These are phyloP conservation scores for Upupa epops DNA, from an alignment of 2,113 vertebrate genomes.

Conservation along the genomic window DNA sequence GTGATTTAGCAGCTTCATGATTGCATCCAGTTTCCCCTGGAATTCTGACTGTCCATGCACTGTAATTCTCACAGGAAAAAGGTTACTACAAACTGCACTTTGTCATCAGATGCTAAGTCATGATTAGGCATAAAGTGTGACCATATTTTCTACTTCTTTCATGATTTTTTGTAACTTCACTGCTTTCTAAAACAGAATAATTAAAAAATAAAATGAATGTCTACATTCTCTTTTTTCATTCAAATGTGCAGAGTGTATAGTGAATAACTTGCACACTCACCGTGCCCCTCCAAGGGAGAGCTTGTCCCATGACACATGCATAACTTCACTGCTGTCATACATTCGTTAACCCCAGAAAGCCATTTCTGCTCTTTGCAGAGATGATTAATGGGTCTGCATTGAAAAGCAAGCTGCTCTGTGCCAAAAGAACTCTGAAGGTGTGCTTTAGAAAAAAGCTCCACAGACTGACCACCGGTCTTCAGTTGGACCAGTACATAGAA, in stretches of 20 bases:
- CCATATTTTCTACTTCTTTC: not conserved
- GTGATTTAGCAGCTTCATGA: not conserved
- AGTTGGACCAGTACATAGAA: not conserved
- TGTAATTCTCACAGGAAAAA: not conserved
- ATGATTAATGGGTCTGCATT: not conserved
- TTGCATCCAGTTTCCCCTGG: not conserved
- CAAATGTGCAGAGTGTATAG: not conserved
- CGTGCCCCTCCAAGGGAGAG: not conserved
- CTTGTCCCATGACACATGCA: not conserved
- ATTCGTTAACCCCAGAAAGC: rapidly evolving
- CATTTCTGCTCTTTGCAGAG: not conserved
- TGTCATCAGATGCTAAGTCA: not conserved
- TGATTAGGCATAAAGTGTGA: not conserved
- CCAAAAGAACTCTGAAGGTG: not conserved
- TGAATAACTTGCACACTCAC: not conserved
- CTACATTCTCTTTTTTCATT: not conserved
- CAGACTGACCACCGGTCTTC: not conserved
- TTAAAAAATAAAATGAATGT: too few relatives aligned
- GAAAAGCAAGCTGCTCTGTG: not conserved
- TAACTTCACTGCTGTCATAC: not conserved
- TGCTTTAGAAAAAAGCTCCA: not conserved
- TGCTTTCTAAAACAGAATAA: not conserved
- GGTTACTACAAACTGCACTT: not conserved
- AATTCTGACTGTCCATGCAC: too few relatives aligned
- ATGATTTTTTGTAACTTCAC: not conserved